Evolutionary conservation across 1,140 invertebrate species (phyloP), one percentile per base, ranked within the genome.

Genomic region (Lethocerus indicus): DNA sequence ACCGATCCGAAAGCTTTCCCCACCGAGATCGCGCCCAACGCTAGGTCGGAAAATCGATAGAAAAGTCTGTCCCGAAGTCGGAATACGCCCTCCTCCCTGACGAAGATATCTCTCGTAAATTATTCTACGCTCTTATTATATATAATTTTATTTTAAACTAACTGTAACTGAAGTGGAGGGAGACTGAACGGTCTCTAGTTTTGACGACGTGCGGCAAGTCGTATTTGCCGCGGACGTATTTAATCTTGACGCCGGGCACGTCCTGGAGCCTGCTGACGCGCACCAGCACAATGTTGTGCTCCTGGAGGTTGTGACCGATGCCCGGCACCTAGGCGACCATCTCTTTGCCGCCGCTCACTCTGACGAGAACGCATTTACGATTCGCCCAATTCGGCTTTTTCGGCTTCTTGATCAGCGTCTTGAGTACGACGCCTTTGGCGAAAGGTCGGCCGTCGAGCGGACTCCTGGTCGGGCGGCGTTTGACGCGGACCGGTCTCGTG

Each of bases 351-450:
- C 70, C 83, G 3, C 78, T 81, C 5, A 98, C 66, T 27, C 83
- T 71, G 0, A 98, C 83, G 41, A 94, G 62, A 0, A 92, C 93
- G 67, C 93, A 98, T 66, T 98, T 97, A 56, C 95, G 72, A 69
- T 98, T 98, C 0, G 94, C 96, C 0, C 93, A 98, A 70, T 99
- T 98, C 0, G 95, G 95, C 61, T 99, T 99, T 65, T 95, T 98
- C 0, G 95, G 96, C 62, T 98, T 95, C 60, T 86, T 92, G 39
- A 94, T 87, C 1, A 95, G 50, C 0, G 87, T 90, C 63, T 83
- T 91, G 1, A 96, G 61, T 0, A 95, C 78, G 24, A 95, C 76
- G 14, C 87, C 90, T 70, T 91, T 92, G 53, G 83, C 76, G 59
- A 83, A 86, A 1, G 89, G 88, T 37, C 76, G 75, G 0, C 80